Conservation (phyloP, 2,797 vertebrate genomes). For the Bradypus variegatus region DNA sequence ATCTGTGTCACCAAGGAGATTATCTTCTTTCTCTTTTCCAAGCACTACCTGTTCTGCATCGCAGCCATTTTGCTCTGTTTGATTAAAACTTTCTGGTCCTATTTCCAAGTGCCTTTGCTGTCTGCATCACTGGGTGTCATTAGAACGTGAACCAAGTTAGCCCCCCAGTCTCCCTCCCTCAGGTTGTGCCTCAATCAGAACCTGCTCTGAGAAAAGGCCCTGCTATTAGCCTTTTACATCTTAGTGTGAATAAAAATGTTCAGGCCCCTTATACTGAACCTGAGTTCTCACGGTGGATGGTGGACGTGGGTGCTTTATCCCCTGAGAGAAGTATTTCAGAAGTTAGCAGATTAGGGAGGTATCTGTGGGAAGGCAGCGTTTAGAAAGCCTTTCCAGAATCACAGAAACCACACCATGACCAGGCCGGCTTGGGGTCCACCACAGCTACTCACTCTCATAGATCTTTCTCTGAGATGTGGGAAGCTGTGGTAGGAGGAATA, state of each 20-base stretch:
- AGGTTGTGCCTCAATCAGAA: neutral
- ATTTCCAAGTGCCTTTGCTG: conserved; percentile 48
- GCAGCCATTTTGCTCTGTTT: conserved; percentile 54
- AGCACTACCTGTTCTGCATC: conserved; percentile 64
- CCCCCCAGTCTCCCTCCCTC: neutral
- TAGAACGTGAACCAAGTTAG: neutral
- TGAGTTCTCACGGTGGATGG: neutral
- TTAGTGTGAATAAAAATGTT: neutral
- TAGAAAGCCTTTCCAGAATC: neutral
- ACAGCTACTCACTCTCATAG: neutral
- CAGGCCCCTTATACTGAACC: neutral
- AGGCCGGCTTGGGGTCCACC: neutral
- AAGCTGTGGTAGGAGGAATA: neutral
- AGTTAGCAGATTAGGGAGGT: neutral
- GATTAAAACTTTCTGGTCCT: conserved; percentile 67
- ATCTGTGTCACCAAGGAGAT: conserved; percentile 64
- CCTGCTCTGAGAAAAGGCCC: neutral
- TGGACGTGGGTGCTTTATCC: neutral
- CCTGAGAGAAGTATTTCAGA: neutral
- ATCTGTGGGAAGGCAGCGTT: neutral
- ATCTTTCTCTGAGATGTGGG: neutral
- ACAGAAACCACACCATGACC: neutral
- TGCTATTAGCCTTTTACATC: neutral
- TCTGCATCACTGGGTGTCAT: neutral
- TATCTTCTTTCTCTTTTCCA: conserved; percentile 66